Evolutionary conservation across 2,113 vertebrate genomes (phyloP).

Genomic region (Macrotis lagotis): DNA sequence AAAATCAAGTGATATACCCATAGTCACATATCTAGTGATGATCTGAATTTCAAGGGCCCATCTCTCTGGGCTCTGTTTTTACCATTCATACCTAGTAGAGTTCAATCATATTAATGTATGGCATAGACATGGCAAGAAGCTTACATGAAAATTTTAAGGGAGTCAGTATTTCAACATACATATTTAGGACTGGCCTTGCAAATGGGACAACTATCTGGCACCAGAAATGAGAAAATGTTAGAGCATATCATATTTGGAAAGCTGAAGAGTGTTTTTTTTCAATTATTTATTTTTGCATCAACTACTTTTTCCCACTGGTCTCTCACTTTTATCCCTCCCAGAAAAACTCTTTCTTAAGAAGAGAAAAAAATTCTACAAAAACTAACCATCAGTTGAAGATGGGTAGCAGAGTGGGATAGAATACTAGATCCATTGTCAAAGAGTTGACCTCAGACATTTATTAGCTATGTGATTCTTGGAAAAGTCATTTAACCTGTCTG

Average conservation of each 20-base stretch:
- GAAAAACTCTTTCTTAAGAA: background rate
- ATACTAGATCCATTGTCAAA: background rate
- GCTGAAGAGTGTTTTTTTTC: background rate
- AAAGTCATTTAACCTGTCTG: background rate
- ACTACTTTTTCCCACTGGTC: background rate
- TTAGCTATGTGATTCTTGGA: background rate
- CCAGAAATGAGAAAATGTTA: background rate
- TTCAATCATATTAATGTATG: background rate
- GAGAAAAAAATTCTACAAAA: background rate
- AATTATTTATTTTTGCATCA: background rate
- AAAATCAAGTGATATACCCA: background rate
- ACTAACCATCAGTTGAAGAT: background rate
- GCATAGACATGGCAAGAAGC: background rate
- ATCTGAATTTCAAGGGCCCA: background rate
- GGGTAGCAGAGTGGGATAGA: background rate
- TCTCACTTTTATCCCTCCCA: background rate
- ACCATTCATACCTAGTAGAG: background rate
- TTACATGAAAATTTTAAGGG: background rate
- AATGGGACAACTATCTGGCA: background rate
- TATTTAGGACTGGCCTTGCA: background rate
- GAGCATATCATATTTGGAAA: background rate
- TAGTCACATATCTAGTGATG: background rate
- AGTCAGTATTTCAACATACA: background rate
- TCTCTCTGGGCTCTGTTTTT: background rate
- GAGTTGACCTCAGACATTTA: background rate